Percentiles rank a stretch among this genome's conserved stretches.
Conservation (phyloP, 2,113 vertebrate genomes). For the Datnioides undecimradiatus region DNA sequence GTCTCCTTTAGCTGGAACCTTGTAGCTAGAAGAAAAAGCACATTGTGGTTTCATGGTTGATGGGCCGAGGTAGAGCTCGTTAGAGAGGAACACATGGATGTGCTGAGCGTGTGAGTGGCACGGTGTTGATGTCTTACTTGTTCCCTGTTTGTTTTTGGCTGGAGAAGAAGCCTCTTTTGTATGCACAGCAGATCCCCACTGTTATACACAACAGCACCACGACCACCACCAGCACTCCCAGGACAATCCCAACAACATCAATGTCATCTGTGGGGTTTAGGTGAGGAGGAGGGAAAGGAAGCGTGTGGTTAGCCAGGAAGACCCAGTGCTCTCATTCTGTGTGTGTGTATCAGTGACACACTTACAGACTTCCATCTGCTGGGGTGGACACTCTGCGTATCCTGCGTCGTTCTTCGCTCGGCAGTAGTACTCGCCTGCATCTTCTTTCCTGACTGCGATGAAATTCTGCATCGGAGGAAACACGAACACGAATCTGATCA, state of each 20-base stretch:
- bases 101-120: neutral
- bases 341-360: constrained; percentile 43
- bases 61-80: neutral
- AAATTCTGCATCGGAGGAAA: constrained; percentile 85
- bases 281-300: neutral
- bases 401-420: constrained; percentile 93
- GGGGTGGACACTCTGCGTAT: constrained; percentile 87
- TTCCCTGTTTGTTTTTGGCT: constrained; percentile 88
- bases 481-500: neutral
- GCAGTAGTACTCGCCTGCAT: constrained; percentile 92
- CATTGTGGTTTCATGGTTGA: neutral
- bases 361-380: constrained; percentile 98
- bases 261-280: constrained; percentile 88
- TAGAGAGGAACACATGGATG: neutral
- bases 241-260: constrained; percentile 89
- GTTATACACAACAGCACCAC: constrained; percentile 91
- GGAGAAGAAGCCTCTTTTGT: constrained; percentile 94
- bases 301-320: neutral
- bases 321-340: too few relatives aligned
- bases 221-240: constrained; percentile 92
- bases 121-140: constrained; percentile 84
- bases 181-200: constrained; percentile 93
- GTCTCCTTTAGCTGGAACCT: constrained; percentile 91
- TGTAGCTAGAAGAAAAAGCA: constrained; percentile 88
- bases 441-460: constrained; percentile 90